Base-by-base conservation (phyloP, 2,888 invertebrate species). In the Sarcophaga carnaria region DNA sequence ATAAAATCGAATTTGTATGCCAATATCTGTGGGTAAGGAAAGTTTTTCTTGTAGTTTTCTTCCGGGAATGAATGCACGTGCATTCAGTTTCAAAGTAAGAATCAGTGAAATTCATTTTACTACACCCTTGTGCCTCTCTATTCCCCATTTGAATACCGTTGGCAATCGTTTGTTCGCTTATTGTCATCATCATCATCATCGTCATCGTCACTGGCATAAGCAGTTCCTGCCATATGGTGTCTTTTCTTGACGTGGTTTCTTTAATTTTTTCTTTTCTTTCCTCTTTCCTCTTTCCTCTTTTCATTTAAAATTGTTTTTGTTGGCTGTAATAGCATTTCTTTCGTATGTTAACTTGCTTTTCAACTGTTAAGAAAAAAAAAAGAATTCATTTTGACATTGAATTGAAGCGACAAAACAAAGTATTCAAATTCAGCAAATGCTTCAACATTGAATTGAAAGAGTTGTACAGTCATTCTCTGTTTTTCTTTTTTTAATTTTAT, bases 391-490 rank as follows among this genome's bases (percentile, higher is more conserved):
- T 82, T 70, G 70, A 82, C 71, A 71, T 76, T 60, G 25, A 75
- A 79, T 85, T 49, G 85, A 81, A 69, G 8, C 45, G 59, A 63
- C 63, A 63, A 45, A 76, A 70, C n/a, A 70, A 70, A 64, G 71
- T 49, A 77, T 27, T 45, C 59, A 66, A 83, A 83, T 47, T 77
- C n/a, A 63, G 22, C 4, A 66, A 25, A 66, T 27, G 14, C 25
- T 25, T 25, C 11, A 27, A 49, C 11, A 49, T 14, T 4, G 14
- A 49, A 49, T 14, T 49, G 14, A 14, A 11, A 54, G 17, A 54
- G 17, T 14, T 54, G 12, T 17, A 54, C 54, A 54, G 2, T 80
- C 14, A 11, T 62, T 62, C 1, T 67, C n/a, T 10, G n/a, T 27
- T 72, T 59, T 80, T n/a, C 22, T 49, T 37, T 37, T 0, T 1